Percentiles rank a stretch among this genome's conserved stretches.
Evolutionary conservation across 2,113 vertebrate species (phyloP).

Genomic region (Hyaena hyaena): DNA sequence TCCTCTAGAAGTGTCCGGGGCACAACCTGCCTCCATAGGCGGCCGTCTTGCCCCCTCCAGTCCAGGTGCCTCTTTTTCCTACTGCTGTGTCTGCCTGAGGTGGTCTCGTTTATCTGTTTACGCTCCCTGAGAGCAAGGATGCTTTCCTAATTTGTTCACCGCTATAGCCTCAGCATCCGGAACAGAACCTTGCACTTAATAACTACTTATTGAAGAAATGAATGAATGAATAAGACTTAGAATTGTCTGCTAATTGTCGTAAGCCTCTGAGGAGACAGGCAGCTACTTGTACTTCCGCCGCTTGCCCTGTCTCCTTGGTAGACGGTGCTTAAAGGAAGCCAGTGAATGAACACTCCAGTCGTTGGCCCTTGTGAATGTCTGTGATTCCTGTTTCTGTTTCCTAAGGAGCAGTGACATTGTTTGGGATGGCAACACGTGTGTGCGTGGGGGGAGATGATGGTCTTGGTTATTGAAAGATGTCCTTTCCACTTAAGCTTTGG

Average conservation of each 20-base stretch:
- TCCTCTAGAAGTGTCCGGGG: background rate
- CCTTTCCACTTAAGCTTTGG: background rate
- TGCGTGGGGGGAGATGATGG: background rate
- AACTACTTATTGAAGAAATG: background rate
- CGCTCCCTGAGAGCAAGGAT: background rate
- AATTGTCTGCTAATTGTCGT: background rate
- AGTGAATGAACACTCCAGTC: background rate
- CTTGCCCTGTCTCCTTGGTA: background rate
- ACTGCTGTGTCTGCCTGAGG: background rate
- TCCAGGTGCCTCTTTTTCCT: background rate
- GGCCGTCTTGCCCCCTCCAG: background rate
- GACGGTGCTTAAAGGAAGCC: background rate
- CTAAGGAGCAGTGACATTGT: background rate
- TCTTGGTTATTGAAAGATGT: constrained; percentile 29
- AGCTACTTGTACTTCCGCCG: background rate
- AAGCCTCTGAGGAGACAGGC: background rate
- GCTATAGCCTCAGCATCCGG: background rate
- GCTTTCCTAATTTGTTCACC: background rate
- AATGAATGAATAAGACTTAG: background rate
- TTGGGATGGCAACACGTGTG: background rate
- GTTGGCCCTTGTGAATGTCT: background rate
- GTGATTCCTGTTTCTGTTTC: background rate
- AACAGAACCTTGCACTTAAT: background rate
- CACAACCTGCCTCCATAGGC: background rate
- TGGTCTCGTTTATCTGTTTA: background rate